Evolutionary conservation across 2,113 vertebrate genomes (phyloP), one percentile per base, ranked within the genome.

Genomic region (Amblyopsis rosae): DNA sequence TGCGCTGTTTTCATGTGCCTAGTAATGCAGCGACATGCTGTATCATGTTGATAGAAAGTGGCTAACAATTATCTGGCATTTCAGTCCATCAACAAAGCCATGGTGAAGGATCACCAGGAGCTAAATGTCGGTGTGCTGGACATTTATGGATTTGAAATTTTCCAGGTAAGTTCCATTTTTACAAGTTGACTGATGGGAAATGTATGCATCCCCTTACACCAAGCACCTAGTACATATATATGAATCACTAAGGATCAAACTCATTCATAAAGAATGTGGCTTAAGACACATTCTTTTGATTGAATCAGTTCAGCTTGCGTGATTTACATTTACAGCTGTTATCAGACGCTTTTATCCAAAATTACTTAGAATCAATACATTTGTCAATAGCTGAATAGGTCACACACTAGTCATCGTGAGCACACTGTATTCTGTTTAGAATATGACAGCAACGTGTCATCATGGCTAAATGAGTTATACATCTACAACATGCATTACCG

Each of bases 71-170:
- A 6, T 45, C 0, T 80, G 73, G 80, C 77, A 76, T 89, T 81
- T 76, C 89, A 99, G 98, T 96, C 98, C 19, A 98, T 99, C 86
- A 99, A 99, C 87, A 98, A 96, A 84, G 98, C 98, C 35, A 94
- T 99, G 93, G 94, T 97, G 87, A 99, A 99, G 79, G 93, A 97
- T 72, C 94, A 96, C 1, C 94, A 98, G 85, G 96, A 98, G 71
- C 93, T 96, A 62, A 98, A 96, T 77, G 92, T 98, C 0, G 98
- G 98, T 0, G 98, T 99, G 62, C 87, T 98, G 73, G 98, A 99
- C 83, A 99, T 99, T 86, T 99, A 99, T 50, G 98, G 98, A 86
- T 99, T 99, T 93, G 98, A 99, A 92, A 99, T 99, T 87, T 99
- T 99, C 83, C 96, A 98, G 90, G 97, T 98, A 89, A 87, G 84